These are phyloP conservation scores for Chloropsis hardwickii DNA, from an alignment of 2,113 vertebrate species.

Conservation along the genomic window DNA sequence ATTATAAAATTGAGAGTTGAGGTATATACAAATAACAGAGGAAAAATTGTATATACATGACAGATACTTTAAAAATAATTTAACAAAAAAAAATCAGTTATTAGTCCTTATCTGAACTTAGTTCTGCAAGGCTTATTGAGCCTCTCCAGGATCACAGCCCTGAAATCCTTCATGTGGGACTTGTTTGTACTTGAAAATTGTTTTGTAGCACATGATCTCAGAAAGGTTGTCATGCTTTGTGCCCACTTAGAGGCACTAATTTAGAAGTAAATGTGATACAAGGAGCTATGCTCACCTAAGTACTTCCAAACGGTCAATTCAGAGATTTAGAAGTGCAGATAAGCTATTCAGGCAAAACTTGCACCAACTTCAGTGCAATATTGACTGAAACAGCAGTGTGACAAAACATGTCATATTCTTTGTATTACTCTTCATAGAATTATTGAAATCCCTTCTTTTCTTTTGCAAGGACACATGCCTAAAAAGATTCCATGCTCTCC, in stretches of 20 bases:
- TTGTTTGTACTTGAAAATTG: neutral
- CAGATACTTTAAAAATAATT: conserved; percentile 58
- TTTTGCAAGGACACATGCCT: neutral
- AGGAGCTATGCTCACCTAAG: neutral
- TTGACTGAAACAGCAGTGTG: neutral
- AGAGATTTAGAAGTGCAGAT: neutral
- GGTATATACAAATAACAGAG: conserved; percentile 50
- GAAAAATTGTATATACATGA: conserved; percentile 46
- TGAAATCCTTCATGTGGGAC: neutral
- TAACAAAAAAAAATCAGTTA: conserved; percentile 6
- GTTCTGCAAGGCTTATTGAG: conserved; percentile 4
- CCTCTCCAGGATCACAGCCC: neutral
- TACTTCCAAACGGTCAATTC: neutral
- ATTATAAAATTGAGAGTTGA: conserved; percentile 56
- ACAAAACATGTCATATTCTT: neutral
- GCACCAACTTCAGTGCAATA: neutral
- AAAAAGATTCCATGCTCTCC: neutral
- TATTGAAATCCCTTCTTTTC: neutral
- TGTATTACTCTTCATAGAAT: neutral
- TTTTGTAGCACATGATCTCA: neutral
- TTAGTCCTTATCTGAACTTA: conserved; percentile 24
- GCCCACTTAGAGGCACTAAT: neutral
- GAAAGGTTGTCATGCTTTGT: neutral
- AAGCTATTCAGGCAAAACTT: neutral
- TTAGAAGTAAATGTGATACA: neutral